These are phyloP conservation scores for Serilophus lunatus DNA, from an alignment of 2,113 vertebrate genomes.

Conservation along the genomic window DNA sequence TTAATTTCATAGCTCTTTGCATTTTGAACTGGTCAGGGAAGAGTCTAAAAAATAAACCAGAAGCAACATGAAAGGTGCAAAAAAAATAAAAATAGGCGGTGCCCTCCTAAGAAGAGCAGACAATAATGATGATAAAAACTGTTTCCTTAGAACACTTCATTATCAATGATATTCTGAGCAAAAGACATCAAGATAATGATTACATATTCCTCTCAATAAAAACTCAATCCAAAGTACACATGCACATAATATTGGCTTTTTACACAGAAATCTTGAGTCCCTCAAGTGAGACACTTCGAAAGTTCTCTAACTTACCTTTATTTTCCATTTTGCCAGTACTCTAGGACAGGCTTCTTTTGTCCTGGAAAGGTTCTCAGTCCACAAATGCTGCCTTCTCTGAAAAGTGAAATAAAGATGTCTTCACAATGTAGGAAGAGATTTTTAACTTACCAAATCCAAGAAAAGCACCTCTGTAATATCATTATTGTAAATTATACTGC, in stretches of 20 bases:
- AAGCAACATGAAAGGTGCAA: neutral
- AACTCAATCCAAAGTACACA: neutral
- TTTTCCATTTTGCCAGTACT: rapidly evolving
- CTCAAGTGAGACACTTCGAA: neutral
- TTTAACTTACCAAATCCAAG: neutral
- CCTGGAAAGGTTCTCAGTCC: neutral
- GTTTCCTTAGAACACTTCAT: neutral
- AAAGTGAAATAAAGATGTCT: rapidly evolving
- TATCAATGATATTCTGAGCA: neutral
- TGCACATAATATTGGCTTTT: rapidly evolving
- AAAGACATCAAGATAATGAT: neutral
- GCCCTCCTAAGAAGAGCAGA: neutral
- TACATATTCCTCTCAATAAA: rapidly evolving
- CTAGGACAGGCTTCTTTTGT: neutral
- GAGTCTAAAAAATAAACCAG: neutral
- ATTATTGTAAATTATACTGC: rapidly evolving
- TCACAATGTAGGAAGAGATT: rapidly evolving
- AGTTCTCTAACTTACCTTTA: neutral
- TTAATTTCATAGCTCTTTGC: neutral
- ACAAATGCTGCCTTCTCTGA: neutral
- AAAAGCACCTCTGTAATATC: rapidly evolving
- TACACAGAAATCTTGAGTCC: neutral
- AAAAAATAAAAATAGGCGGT: neutral
- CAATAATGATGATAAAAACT: neutral
- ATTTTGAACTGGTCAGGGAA: neutral